Evolutionary conservation across 2,113 vertebrate genomes (phyloP).

Genomic region (Pluvialis apricaria): DNA sequence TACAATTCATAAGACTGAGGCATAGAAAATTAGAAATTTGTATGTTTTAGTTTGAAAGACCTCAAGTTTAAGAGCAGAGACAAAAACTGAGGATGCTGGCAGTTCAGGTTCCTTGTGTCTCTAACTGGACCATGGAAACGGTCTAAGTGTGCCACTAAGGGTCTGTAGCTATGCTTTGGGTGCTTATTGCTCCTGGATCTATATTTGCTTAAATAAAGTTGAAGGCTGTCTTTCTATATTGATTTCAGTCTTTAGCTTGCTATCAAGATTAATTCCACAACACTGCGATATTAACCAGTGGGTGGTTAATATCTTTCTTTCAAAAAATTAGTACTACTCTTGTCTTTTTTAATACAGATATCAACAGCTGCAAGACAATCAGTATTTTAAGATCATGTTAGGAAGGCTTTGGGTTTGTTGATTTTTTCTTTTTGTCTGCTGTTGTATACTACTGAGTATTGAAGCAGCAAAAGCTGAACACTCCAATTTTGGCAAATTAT

Average conservation of each 20-base stretch:
- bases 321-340: not conserved
- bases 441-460: not conserved
- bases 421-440: not conserved
- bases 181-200: not conserved
- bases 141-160: not conserved
- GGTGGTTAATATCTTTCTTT: not conserved
- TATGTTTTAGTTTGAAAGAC: not conserved
- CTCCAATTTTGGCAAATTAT: not conserved
- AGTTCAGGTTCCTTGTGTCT: not conserved
- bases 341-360: not conserved
- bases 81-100: not conserved
- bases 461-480: not conserved
- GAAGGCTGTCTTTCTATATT: not conserved
- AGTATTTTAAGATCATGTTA: not conserved
- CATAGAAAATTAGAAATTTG: not conserved
- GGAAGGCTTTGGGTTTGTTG: not conserved
- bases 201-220: not conserved
- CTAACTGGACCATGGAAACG: not conserved
- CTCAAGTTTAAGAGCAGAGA: not conserved
- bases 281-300: not conserved
- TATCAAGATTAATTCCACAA: not conserved
- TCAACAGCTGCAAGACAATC: not conserved
- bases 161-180: not conserved
- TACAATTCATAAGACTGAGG: not conserved
- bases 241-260: not conserved